phyloP scores from a whole-genome alignment of 1,140 invertebrate species.

The Bombus huntii region DNA sequence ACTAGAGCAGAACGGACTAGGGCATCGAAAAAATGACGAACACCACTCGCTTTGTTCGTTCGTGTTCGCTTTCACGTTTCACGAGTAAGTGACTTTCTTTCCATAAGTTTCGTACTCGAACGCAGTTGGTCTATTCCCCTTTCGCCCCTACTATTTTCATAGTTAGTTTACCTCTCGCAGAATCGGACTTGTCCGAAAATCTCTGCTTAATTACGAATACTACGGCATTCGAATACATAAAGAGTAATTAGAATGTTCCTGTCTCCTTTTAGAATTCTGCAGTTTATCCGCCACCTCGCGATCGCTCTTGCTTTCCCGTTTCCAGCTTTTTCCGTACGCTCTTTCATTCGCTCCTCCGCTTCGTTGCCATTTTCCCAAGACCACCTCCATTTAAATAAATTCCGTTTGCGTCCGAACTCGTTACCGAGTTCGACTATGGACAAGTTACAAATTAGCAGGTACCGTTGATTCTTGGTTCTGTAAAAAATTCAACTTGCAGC shows the following conservation, averaged over 20 bases:
- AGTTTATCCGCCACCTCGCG: not conserved
- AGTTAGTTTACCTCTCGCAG: not conserved
- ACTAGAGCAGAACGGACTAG: constrained; percentile 1
- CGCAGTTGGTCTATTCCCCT: not conserved
- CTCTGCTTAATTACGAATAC: constrained; percentile 7
- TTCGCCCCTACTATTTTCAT: not conserved
- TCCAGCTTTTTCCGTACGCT: not conserved
- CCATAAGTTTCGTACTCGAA: not conserved
- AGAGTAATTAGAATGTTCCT: constrained; percentile 44
- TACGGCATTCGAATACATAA: not conserved
- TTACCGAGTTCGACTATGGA: not conserved
- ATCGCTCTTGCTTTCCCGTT: not conserved
- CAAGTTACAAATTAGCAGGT: constrained; percentile 1
- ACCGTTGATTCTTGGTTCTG: not conserved
- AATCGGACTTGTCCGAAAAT: not conserved
- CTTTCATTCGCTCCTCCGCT: not conserved
- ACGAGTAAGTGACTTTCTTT: not conserved
- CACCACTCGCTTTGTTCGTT: not conserved
- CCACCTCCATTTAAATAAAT: not conserved
- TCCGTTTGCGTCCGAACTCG: not conserved
- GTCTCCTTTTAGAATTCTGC: not conserved
- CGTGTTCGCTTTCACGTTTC: not conserved
- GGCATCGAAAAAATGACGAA: constrained; percentile 12
- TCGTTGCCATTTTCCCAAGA: too few species aligned
- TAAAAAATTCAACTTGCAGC: not conserved